phyloP scores from a whole-genome alignment of 2,113 vertebrate species.

The Bos taurus region ARS-UCD2.0 NC_037351.1:37587001-37587500 shows the following conservation, averaged over 20 bases:
- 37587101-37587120: not conserved
- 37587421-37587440: no score
- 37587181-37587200: not conserved
- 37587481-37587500: not conserved
- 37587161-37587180: not conserved
- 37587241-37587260: not conserved
- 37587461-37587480: not conserved
- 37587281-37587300: not conserved
- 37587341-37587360: not conserved
- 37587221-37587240: not conserved
- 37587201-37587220: not conserved
- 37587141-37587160: not conserved
- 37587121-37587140: not conserved
- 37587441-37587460: not conserved
- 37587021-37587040: not conserved
- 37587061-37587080: not conserved
- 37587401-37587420: not conserved
- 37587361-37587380: not conserved
- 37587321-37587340: not conserved
- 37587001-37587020: not conserved
- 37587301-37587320: not conserved
- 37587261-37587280: not conserved
- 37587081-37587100: not conserved
- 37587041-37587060: not conserved
- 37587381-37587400: not conserved